Percentiles rank a stretch among this genome's conserved stretches.
These are phyloP conservation scores for Butorides virescens DNA, from an alignment of 2,113 vertebrate genomes.

Conservation along the genomic window DNA sequence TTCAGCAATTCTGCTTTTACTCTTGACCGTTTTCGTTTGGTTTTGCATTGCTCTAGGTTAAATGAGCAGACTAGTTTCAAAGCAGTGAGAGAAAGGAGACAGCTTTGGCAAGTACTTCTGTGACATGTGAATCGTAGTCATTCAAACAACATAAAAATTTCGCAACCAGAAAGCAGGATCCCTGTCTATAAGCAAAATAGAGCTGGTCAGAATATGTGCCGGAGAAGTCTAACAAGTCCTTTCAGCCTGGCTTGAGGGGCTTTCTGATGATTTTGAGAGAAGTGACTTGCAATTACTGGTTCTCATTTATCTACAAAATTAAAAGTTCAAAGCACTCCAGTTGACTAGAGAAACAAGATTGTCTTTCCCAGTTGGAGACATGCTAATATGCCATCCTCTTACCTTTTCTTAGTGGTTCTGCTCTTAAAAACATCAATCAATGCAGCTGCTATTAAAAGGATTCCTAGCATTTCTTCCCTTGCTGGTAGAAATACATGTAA, in stretches of 20 bases:
- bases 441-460: neutral
- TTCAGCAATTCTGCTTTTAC: neutral
- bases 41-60: neutral
- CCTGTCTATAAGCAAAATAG: neutral
- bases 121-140: neutral
- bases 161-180: neutral
- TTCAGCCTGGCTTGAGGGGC: neutral
- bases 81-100: neutral
- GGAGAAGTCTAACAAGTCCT: neutral
- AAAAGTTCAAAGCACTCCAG: neutral
- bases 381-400: neutral
- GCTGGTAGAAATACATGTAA: neutral
- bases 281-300: neutral
- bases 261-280: neutral
- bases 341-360: neutral
- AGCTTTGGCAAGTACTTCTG: neutral
- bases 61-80: neutral
- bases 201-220: neutral
- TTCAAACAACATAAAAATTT: neutral
- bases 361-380: neutral
- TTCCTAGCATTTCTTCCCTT: neutral
- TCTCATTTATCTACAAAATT: constrained; percentile 11
- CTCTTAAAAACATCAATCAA: neutral
- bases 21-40: neutral
- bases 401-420: neutral